Base-by-base conservation (phyloP, 1,140 invertebrate genomes). In the Phymorhynchus buccinoides region DNA sequence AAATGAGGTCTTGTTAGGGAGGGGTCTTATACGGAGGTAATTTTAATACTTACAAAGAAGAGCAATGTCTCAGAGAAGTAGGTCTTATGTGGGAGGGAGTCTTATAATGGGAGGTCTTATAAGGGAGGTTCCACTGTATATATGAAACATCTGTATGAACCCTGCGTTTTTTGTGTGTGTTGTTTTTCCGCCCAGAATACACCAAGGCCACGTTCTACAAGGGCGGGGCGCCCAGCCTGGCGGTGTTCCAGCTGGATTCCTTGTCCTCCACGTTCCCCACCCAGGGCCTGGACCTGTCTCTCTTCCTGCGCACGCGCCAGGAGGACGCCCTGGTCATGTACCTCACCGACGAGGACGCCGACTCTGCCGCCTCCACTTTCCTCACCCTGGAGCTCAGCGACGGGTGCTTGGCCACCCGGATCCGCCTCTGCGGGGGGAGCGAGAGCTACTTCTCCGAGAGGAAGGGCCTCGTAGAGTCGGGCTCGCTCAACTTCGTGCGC, bases 221-320 rank as follows among this genome's bases (percentile, higher is more conserved):
- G 48, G 77, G 87, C 16, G 86, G 87, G 16, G 62, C 42, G 1
- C 39, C 16, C 6, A 89, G 88, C 62, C 87, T 71, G 37, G 85
- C 85, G 7, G 77, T 44, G 41, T 91, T 91, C 73, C 73, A n/a
- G 16, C 80, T 90, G 7, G 9, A 83, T 12, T 16, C 27, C 32
- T 32, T 80, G 44, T 52, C 81, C 22, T 56, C 48, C 62, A 68
- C 73, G 2, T 32, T 37, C 14, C 42, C 90, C 12, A 32, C 56
- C 62, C 87, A 30, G 14, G 48, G 73, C 27, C 95, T 98, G 41
- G 97, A 98, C 91, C 96, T 99, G 66, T 98, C 97, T 2, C 97
- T 99, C 96, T 97, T 99, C 91, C 95, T 98, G 73, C 94, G 97
- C 44, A 99, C 98, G 0, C 94, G 97, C 68, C 95, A 98, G 92